phyloP scores from a whole-genome alignment of 2,888 invertebrate species.

The Coleophora deauratella region DNA sequence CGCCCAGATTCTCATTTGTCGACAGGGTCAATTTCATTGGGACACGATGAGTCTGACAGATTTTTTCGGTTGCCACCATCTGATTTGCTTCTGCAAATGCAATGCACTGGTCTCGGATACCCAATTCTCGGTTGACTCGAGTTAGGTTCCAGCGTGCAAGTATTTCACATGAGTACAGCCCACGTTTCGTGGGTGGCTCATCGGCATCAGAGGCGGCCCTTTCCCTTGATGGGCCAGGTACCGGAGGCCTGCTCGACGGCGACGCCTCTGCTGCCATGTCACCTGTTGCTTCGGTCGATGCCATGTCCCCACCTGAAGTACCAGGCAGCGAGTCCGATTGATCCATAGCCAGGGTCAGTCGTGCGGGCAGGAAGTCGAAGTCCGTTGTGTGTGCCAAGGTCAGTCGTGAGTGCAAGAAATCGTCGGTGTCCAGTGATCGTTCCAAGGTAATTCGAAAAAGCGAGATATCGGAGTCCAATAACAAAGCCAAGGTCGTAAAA shows the following conservation, averaged over 20 bases:
- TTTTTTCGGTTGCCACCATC: background rate
- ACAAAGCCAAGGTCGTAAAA: background rate
- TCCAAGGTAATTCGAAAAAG: background rate
- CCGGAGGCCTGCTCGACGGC: background rate
- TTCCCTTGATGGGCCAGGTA: background rate
- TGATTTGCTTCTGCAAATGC: background rate
- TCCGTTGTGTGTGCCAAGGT: background rate
- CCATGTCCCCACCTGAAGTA: no score
- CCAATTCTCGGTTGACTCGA: background rate
- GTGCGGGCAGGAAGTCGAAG: no score
- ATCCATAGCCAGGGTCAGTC: no score
- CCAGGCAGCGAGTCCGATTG: no score
- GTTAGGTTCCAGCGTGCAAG: background rate
- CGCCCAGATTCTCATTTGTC: background rate
- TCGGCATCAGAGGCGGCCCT: background rate
- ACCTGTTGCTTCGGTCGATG: no score
- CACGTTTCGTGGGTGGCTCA: background rate
- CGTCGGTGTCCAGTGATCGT: background rate
- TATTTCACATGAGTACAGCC: background rate
- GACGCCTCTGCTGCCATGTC: background rate
- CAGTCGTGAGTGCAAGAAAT: background rate
- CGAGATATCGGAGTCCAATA: no score
- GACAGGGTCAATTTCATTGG: background rate
- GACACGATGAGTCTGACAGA: background rate
- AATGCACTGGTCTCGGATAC: background rate